Conservation (phyloP, 1,140 invertebrate genomes). For the Neodiprion virginianus region DNA sequence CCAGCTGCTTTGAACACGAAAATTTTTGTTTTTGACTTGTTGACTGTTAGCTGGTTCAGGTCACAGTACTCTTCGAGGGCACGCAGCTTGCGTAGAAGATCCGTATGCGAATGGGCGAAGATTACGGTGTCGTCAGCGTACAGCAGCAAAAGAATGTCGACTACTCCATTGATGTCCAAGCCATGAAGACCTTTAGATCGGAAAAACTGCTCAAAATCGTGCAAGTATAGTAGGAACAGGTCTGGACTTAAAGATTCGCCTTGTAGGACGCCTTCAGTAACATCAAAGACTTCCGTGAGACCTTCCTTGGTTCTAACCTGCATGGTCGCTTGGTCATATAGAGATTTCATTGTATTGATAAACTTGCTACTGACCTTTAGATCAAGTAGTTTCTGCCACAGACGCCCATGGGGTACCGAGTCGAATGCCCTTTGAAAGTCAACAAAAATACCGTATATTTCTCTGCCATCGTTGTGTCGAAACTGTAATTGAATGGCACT, state of each 20-base stretch:
- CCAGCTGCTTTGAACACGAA: slow-evolving; percentile 34
- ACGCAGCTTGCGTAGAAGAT: slow-evolving; percentile 11
- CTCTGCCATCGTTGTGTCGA: slow-evolving; percentile 10
- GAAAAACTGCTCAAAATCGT: slow-evolving; percentile 29
- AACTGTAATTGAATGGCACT: slow-evolving; percentile 24
- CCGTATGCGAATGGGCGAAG: slow-evolving; percentile 10
- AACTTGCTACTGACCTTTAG: slow-evolving; percentile 32
- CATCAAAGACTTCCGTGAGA: slow-evolving; percentile 10
- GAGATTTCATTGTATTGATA: slow-evolving; percentile 27
- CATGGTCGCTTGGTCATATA: slow-evolving; percentile 30
- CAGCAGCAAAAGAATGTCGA: neutral
- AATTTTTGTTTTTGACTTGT: slow-evolving; percentile 36
- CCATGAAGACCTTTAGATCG: slow-evolving; percentile 9
- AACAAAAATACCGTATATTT: slow-evolving; percentile 34
- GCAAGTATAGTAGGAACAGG: slow-evolving; percentile 30
- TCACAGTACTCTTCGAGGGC: slow-evolving; percentile 27
- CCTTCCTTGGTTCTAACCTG: slow-evolving; percentile 19
- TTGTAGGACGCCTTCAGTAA: slow-evolving; percentile 33
- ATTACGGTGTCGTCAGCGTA: neutral
- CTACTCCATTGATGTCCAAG: slow-evolving; percentile 12
- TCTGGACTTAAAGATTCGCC: slow-evolving; percentile 24
- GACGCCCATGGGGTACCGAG: slow-evolving; percentile 27
- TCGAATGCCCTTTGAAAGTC: slow-evolving; percentile 37
- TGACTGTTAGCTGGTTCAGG: slow-evolving; percentile 26
- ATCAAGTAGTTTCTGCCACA: slow-evolving; percentile 30